Evolutionary conservation across 2,113 vertebrate species (phyloP), one percentile per base, ranked within the genome.

Genomic region (Grus americana): DNA sequence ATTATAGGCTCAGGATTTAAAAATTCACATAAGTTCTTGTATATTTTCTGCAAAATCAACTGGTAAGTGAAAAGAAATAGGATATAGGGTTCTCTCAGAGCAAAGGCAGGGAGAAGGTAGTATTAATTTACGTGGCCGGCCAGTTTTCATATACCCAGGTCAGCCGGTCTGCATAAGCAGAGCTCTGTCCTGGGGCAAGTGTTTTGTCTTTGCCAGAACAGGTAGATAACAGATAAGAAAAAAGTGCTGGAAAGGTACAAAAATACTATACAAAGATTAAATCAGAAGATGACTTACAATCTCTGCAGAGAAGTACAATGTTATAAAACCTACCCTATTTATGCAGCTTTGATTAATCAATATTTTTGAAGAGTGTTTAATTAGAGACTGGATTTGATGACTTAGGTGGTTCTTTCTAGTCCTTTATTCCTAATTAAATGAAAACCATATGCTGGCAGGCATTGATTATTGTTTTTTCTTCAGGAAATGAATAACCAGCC

Each of bases 401-500:
- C 66, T 61, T 52, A 81, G 46, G 73, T 75, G 61, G 16, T 87
- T 91, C 73, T 82, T 95, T 79, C 44, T 57, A 91, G 87, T 61
- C 57, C 72, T 92, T 0, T 88, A 24, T 83, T 74, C 57, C 86
- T 84, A 90, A 91, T 93, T 93, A 95, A 94, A 91, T 91, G 61
- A 93, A 92, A 94, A 94, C 68, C 83, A 49, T 86, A 57, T 36
- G 71, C 50, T 93, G 84, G 66, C 86, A 88, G 80, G 29, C 91
- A 92, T 93, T 72, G 96, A 94, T 95, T 95, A 90, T 96, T 90
- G 76, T 30, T 95, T 90, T 73, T 97, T 90, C 76, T 76, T 93
- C 75, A 91, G 95, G 96, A 96, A 95, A 94, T 96, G 86, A 86
- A 95, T 90, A 89, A 89, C 83, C 65, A 91, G 86, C 83, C 93